Conservation (phyloP, 23 tunicate species). For the Botrylloides violaceus region DNA sequence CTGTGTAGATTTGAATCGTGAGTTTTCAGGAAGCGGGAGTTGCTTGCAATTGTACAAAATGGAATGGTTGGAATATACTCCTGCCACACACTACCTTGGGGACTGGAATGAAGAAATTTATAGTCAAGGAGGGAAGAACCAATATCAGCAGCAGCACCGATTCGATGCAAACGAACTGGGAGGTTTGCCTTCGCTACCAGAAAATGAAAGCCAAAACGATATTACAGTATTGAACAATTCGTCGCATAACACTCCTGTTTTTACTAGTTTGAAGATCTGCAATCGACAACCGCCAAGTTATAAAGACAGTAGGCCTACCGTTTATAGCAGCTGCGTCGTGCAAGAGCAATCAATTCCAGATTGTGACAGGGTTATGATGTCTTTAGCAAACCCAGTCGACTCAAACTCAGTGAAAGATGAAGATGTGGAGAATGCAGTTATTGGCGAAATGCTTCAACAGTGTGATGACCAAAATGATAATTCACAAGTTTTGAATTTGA, state of each 20-base stretch:
- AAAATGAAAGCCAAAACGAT: not conserved
- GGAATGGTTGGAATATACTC: not conserved
- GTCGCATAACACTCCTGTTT: not conserved
- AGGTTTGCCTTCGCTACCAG: not conserved
- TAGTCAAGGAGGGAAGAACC: not conserved
- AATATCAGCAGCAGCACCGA: not conserved
- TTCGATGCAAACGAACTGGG: not conserved
- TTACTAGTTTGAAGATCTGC: not conserved
- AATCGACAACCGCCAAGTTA: not conserved
- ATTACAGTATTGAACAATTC: not conserved
- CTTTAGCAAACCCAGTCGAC: not conserved
- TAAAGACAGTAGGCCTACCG: not conserved
- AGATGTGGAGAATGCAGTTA: not conserved
- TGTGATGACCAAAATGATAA: not conserved
- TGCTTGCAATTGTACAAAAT: not conserved
- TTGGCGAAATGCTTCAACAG: not conserved
- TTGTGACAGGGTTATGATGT: not conserved
- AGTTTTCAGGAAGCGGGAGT: not conserved
- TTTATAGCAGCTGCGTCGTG: no score
- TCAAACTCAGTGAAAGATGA: not conserved
- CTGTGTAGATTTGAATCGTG: not conserved
- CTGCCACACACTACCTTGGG: not conserved
- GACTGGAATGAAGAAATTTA: constrained; percentile 1
- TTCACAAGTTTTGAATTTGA: no score
- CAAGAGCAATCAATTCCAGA: not conserved